Evolutionary conservation across 2,888 invertebrate genomes (phyloP).

Genomic region (Ctena decussata): DNA sequence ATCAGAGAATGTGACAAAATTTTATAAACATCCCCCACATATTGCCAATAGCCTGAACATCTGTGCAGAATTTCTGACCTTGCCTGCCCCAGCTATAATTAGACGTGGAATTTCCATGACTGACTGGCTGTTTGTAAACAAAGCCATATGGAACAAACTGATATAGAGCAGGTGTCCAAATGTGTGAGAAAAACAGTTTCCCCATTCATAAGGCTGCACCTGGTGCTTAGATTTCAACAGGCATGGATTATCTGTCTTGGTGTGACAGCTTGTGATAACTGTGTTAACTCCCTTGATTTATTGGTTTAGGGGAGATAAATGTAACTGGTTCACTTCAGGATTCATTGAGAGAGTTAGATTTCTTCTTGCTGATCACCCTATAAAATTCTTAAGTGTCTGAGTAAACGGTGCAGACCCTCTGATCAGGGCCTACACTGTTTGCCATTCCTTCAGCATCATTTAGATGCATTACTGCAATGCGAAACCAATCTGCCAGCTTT

Average conservation of each 20-base stretch:
- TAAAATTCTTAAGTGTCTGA: too few species aligned
- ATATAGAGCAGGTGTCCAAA: neutral
- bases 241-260: neutral
- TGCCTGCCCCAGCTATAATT: neutral
- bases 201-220: neutral
- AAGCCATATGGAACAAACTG: conserved; percentile 3
- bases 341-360: too few species aligned
- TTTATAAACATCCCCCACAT: too few species aligned
- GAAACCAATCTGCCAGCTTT: too few species aligned
- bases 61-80: too few species aligned
- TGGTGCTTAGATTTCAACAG: neutral
- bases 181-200: neutral
- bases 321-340: neutral
- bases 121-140: neutral
- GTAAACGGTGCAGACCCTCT: too few species aligned
- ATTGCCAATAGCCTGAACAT: too few species aligned
- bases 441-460: too few species aligned
- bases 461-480: too few species aligned
- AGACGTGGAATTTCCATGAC: neutral
- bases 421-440: too few species aligned
- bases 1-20: too few species aligned
- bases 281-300: neutral
- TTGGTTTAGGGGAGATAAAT: neutral
- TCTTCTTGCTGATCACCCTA: too few species aligned
- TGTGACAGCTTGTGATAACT: neutral